Evolutionary conservation across 2,797 vertebrate genomes (phyloP).

Genomic region (Danionella dracula): DNA sequence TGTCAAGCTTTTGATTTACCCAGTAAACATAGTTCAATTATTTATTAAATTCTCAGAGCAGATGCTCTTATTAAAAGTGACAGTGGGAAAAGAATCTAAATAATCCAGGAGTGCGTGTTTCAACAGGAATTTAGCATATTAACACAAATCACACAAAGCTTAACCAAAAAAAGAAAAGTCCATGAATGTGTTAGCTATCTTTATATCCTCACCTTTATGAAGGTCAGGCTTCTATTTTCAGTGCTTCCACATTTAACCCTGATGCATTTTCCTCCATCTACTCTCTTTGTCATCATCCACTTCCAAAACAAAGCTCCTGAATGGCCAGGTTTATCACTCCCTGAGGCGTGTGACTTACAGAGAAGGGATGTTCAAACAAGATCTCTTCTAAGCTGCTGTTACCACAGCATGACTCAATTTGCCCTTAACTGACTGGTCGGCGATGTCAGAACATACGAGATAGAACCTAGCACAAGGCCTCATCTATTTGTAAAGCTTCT

Average conservation of each 20-base stretch:
- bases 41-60: too few relatives aligned
- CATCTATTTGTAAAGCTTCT: too few relatives aligned
- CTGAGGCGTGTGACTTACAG: neutral
- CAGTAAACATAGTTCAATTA: too few relatives aligned
- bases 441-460: slow-evolving; percentile 8
- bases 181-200: too few relatives aligned
- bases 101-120: too few relatives aligned
- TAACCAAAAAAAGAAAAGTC: too few relatives aligned
- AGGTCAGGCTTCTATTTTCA: neutral
- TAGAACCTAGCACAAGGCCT: neutral
- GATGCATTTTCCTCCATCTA: neutral
- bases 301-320: slow-evolving; percentile 1
- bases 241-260: neutral
- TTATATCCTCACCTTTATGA: neutral
- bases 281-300: neutral
- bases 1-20: too few relatives aligned
- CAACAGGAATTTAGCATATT: too few relatives aligned
- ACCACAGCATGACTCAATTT: neutral
- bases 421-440: slow-evolving; percentile 4
- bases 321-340: neutral
- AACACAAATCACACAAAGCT: too few relatives aligned
- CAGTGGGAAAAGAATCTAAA: too few relatives aligned
- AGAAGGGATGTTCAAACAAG: neutral
- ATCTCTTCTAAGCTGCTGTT: neutral
- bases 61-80: too few relatives aligned